Evolutionary conservation across 92 coral and sea anemone species (phyloP).

Genomic region (Montipora capitata): DNA sequence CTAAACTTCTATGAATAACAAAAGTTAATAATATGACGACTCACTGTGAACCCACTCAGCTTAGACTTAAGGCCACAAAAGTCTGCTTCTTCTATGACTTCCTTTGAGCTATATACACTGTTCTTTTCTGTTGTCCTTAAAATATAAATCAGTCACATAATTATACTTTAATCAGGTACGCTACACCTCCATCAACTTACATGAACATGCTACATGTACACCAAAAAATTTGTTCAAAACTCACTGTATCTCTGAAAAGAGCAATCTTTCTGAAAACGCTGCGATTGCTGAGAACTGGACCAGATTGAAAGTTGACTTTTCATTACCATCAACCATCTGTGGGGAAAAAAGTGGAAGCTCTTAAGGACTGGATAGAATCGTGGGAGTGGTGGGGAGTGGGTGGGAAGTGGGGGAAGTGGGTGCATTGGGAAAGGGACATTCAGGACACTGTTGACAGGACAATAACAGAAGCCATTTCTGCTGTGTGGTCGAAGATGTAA

Average conservation of each 20-base stretch:
- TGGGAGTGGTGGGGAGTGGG: too few species aligned
- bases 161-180: too few species aligned
- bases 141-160: background rate
- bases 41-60: conserved; percentile 90
- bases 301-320: conserved; percentile 82
- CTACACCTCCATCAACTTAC: too few species aligned
- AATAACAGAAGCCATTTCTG: too few species aligned
- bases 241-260: conserved; percentile 90
- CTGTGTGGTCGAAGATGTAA: too few species aligned
- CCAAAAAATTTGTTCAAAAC: conserved; percentile 4
- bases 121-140: conserved; percentile 80
- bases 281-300: conserved; percentile 97
- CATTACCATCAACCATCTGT: conserved; percentile 92
- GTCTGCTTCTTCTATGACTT: conserved; percentile 96
- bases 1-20: background rate
- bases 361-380: too few species aligned
- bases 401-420: too few species aligned
- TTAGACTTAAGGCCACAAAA: conserved; percentile 95
- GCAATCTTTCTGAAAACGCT: conserved; percentile 96
- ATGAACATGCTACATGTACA: too few species aligned
- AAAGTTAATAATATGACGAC: background rate
- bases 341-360: background rate
- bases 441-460: too few species aligned
- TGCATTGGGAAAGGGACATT: too few species aligned
- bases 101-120: conserved; percentile 79